These are phyloP conservation scores for Neuroscelio doddi DNA, from an alignment of 2,888 invertebrate genomes.

Conservation along the genomic window DNA sequence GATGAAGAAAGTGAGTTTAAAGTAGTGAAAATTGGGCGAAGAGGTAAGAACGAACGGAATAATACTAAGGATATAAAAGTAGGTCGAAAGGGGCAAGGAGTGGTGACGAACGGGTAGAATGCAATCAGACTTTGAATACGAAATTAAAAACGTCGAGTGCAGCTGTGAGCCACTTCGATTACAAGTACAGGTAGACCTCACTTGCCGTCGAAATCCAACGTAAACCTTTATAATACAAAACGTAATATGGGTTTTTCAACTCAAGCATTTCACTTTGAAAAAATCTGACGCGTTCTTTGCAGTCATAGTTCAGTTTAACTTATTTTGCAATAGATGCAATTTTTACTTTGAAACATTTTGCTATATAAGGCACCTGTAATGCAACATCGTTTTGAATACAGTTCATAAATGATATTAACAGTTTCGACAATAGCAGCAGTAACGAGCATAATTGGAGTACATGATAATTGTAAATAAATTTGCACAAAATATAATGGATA, in stretches of 20 bases:
- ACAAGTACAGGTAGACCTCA: slow-evolving; percentile 29
- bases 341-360: slow-evolving; percentile 16
- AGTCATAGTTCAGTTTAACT: slow-evolving; percentile 10
- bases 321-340: slow-evolving; percentile 13
- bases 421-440: no score
- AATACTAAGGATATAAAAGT: slow-evolving; percentile 29
- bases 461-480: no score
- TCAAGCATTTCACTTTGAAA: slow-evolving; percentile 21
- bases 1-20: slow-evolving; percentile 7
- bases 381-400: no score
- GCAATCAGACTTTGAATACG: slow-evolving; percentile 57
- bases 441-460: no score
- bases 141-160: slow-evolving; percentile 57
- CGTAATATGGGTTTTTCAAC: slow-evolving; percentile 15
- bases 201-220: slow-evolving; percentile 10
- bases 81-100: slow-evolving; percentile 15
- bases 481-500: no score
- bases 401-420: no score
- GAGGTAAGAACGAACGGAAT: slow-evolving; percentile 19
- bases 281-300: slow-evolving; percentile 24
- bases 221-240: slow-evolving; percentile 20
- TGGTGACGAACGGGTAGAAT: slow-evolving; percentile 18
- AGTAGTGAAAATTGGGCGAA: slow-evolving; percentile 3
- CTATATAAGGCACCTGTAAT: slow-evolving; percentile 12
- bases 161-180: slow-evolving; percentile 33